Percentiles rank a stretch among this genome's conserved stretches.
phyloP scores from a whole-genome alignment of 2,797 vertebrate species.

The Neosilurus hyrtlii region DNA sequence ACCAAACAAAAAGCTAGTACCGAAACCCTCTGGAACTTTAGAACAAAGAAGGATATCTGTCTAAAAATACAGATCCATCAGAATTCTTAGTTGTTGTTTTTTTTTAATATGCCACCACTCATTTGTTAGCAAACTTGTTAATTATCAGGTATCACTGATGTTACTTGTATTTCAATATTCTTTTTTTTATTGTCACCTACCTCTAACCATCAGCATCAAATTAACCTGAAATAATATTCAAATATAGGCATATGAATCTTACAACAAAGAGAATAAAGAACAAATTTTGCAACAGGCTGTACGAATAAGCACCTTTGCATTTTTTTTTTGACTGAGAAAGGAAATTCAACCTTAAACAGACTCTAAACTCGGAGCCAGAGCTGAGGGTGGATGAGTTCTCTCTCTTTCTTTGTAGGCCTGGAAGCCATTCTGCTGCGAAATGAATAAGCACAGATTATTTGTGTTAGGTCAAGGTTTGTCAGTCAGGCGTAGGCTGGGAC shows the following conservation, averaged over 20 bases:
- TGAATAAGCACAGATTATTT: slow-evolving; percentile 53
- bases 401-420: slow-evolving; percentile 40
- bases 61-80: not conserved
- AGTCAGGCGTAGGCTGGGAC: slow-evolving; percentile 18
- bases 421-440: slow-evolving; percentile 45
- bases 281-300: not conserved
- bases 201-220: not conserved
- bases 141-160: not conserved
- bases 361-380: slow-evolving; percentile 40
- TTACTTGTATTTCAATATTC: not conserved
- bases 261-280: not conserved
- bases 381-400: slow-evolving; percentile 38
- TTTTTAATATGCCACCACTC: not conserved
- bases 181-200: not conserved
- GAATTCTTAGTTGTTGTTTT: not conserved
- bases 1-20: too few species aligned
- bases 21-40: not conserved
- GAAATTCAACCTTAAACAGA: not conserved
- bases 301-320: not conserved
- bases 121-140: not conserved
- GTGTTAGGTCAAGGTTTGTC: slow-evolving; percentile 43
- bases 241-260: not conserved
- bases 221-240: not conserved
- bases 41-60: not conserved
- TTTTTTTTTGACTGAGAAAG: not conserved